Base-by-base conservation (phyloP, 2,113 vertebrate species). In the Cyprinus carpio region DNA sequence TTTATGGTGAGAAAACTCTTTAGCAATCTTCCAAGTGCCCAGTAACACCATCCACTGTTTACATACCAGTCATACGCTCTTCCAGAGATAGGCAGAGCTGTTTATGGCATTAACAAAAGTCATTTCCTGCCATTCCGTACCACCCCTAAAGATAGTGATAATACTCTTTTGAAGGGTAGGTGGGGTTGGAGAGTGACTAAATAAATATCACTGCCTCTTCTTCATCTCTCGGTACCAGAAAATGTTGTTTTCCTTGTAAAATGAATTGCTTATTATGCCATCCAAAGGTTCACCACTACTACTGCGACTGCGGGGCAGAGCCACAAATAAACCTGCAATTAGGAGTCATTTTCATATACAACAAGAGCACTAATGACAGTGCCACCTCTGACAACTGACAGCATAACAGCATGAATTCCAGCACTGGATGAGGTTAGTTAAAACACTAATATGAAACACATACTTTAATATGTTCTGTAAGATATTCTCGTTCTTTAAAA, bases 211-310 rank as follows among this genome's bases (percentile, higher is more conserved):
- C 10, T 18, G 34, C 23, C 29, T 82, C 27, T 60, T 74, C 27
- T 60, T 60, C 51, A 58, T 82, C 62, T 85, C 51, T 72, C 11
- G 29, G 46, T 3, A 27, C 54, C 58, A 82, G 83, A 75, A 54
- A 29, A 71, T 74, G 72, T 46, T 75, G 69, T 76, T 84, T 85
- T 43, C 58, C 18, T 64, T 83, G 76, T 80, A 76, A 84, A 86
- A 85, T 81, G 29, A 89, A 89, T 85, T 37, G 71, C 77, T 89
- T 56, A 86, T 84, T 87, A 89, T 64, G 76, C 62, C 72, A 83
- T 89, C 84, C 58, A 12, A 86, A 87, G 81, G 79, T 87, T 82
- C 80, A 78, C 87, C 86, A 87, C 72, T 83, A 69, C 75, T 81
- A 87, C 81, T 89, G 84, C 80, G 79, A 84, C 84, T 84, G 76